phyloP scores from a whole-genome alignment of 23 tunicate species.

The Clavelina lepadiformis region DNA sequence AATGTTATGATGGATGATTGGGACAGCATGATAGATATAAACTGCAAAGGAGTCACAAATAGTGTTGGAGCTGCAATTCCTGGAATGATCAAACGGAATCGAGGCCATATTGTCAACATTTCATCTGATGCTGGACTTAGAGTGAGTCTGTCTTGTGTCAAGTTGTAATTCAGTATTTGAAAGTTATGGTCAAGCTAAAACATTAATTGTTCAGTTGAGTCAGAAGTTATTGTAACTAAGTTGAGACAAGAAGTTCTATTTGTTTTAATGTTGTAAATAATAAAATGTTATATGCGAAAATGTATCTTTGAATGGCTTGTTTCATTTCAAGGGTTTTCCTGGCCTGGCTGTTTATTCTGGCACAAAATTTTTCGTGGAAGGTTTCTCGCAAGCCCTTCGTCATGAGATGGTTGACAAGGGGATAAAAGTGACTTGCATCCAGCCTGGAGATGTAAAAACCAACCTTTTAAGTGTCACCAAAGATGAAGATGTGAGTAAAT shows the following conservation, averaged over 20 bases:
- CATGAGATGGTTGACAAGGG: conserved; percentile 76
- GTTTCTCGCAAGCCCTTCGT: conserved; percentile 80
- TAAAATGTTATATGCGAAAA: background rate
- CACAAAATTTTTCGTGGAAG: conserved; percentile 94
- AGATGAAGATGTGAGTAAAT: conserved; percentile 71
- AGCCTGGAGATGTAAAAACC: conserved; percentile 94
- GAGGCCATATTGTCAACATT: conserved; percentile 83
- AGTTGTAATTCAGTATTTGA: too few species aligned
- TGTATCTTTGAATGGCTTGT: too few species aligned
- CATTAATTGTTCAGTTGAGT: too few species aligned
- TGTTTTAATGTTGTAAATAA: background rate
- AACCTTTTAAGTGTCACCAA: conserved; percentile 12
- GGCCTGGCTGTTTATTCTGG: conserved; percentile 94
- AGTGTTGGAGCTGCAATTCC: conserved; percentile 80
- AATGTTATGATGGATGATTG: conserved; percentile 70
- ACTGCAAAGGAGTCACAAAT: conserved; percentile 82
- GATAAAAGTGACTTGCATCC: conserved; percentile 87
- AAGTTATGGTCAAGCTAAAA: too few species aligned
- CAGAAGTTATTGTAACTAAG: too few species aligned
- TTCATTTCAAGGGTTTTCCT: conserved; percentile 78
- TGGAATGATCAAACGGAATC: conserved; percentile 44
- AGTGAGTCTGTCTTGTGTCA: conserved; percentile 25
- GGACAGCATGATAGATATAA: conserved; percentile 76
- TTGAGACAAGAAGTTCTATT: background rate
- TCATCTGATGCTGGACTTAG: conserved; percentile 87